Conservation (phyloP, 2,888 invertebrate genomes). For the Tetranychus piercei region DNA sequence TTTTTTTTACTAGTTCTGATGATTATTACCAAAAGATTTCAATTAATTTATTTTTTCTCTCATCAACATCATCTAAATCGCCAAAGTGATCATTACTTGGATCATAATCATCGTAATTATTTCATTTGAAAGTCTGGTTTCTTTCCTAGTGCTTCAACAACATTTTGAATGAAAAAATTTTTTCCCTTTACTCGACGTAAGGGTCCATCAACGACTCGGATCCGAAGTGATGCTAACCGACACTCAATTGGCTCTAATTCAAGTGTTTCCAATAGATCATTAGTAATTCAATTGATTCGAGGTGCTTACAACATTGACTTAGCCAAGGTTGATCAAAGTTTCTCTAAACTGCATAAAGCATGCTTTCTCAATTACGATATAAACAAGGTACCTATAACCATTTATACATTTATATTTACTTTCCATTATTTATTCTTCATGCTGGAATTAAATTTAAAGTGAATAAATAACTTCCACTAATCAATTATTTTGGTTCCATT, state of each 20-base stretch:
- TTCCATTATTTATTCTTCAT: too few species aligned
- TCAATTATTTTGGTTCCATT: too few species aligned
- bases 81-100: neutral
- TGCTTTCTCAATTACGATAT: constrained; percentile 20
- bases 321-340: constrained; percentile 19
- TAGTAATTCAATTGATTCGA: constrained; percentile 19
- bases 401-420: too few species aligned
- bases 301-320: constrained; percentile 23
- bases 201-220: neutral
- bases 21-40: too few species aligned
- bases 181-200: neutral
- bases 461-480: too few species aligned
- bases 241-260: neutral
- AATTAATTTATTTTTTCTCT: too few species aligned
- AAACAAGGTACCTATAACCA: constrained; percentile 9
- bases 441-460: too few species aligned
- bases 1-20: too few species aligned
- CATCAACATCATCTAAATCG: too few species aligned
- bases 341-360: constrained; percentile 22
- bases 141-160: neutral
- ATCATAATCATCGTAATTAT: neutral
- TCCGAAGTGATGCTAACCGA: neutral
- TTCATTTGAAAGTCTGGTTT: neutral
- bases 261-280: neutral
- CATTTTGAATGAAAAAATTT: neutral